Base-by-base conservation (phyloP, 2,797 vertebrate genomes). In the Cyclura pinguis region DNA sequence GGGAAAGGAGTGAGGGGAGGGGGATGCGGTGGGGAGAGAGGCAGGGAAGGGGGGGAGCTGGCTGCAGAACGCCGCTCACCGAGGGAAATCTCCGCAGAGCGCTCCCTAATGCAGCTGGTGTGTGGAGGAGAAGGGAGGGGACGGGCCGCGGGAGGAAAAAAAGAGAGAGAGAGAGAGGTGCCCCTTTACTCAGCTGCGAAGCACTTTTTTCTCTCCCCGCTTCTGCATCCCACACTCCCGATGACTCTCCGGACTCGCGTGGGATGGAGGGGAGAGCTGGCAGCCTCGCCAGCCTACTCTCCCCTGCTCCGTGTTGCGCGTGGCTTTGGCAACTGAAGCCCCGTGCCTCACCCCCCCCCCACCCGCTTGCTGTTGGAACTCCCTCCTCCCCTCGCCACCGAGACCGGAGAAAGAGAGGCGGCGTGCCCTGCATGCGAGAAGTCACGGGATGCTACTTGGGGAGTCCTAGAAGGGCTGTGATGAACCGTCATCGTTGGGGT, bases 81-180 rank as follows among this genome's bases (percentile, higher is more conserved):
- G 0, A 14, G 80, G 89, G 55, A 38, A 52, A 52, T 16, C 86
- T 76, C 89, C 55, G 90, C 57, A 86, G 84, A 77, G 89, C 16
- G 16, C 84, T 12, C 27, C 29, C 82, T 76, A 52, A 10, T 69
- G 83, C 88, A 80, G 82, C 88, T 76, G 20, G 72, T 32, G n/a
- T 64, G 64, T 74, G 81, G 64, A 20, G 59, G 12, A 47, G 4
- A 76, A 76, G 22, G 64, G 20, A 32, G 35, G 69, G 69, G 42
- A 47, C 42, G 42, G 42, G 42, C 42, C 42, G 20, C 6, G 3
- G 24, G 16, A 12, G 4, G 55, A 16, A 5, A 13, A 16, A 57
- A n/a, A 16, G n/a, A 83, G 22, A 38, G 59, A 67, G 38, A 18
- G 27, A n/a, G 32, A 42, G 1, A 38, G 82, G 27, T 7, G 62